phyloP scores from a whole-genome alignment of 2,888 invertebrate genomes.

The Leptopilina myrica region DNA sequence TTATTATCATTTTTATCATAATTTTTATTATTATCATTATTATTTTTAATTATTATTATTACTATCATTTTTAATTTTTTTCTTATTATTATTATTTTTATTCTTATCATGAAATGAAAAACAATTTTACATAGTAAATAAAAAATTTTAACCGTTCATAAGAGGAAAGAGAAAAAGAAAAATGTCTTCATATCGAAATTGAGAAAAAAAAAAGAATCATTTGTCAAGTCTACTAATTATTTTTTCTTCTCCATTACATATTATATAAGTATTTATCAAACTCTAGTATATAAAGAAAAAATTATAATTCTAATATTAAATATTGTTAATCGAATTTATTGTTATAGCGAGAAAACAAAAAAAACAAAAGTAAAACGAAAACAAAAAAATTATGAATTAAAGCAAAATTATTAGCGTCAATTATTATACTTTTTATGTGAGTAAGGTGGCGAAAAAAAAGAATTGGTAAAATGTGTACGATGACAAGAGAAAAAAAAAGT shows the following conservation, averaged over 20 bases:
- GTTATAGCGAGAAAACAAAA: conserved; percentile 6
- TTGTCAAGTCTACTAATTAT: too few relatives aligned
- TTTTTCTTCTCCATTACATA: background rate
- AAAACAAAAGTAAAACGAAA: background rate
- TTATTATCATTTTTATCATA: too few relatives aligned
- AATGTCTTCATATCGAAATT: too few relatives aligned
- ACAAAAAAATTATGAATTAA: background rate
- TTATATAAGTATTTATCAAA: conserved; percentile 16
- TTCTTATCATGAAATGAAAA: too few relatives aligned
- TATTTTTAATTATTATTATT: too few relatives aligned
- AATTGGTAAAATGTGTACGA: background rate
- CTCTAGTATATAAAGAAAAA: background rate
- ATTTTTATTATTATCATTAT: too few relatives aligned
- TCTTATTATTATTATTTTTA: too few relatives aligned
- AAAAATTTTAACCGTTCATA: too few relatives aligned
- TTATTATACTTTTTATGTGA: conserved; percentile 8
- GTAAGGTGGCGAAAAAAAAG: conserved; percentile 3
- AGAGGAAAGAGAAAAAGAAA: background rate
- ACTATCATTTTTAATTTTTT: too few relatives aligned
- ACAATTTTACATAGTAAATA: too few relatives aligned
- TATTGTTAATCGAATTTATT: conserved; percentile 13
- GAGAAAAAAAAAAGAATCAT: too few relatives aligned
- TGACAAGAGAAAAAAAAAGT: background rate
- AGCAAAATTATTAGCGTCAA: conserved; percentile 3
- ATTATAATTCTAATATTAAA: too few relatives aligned